Base-by-base conservation (phyloP, 1,140 invertebrate species). In the Cyclargus thomasi region DNA sequence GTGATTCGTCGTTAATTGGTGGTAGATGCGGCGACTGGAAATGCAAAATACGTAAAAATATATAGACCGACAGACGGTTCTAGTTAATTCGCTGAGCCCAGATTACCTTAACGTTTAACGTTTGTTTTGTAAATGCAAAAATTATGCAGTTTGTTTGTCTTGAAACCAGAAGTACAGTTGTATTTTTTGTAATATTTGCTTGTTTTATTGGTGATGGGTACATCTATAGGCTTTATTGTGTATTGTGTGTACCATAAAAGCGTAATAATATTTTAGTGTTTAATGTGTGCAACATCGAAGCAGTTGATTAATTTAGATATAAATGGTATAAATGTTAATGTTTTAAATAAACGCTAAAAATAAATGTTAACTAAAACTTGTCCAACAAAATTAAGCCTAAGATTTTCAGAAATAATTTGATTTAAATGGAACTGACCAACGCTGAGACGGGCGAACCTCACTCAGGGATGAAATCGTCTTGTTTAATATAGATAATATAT, bases 1-100 rank as follows among this genome's bases (percentile, higher is more conserved):
- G 68, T 80, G 84, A 83, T 80, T 86, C 76, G 76, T 86, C 85
- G 80, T 81, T 88, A 88, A 86, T 88, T 88, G 81, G 75, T 73
- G 70, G 75, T 73, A 72, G 77, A 74, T 76, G 77, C 76, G 69
- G 64, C 73, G 69, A 70, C 69, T 77, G 77, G 53, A 76, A 82
- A 82, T 84, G 81, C 78, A 84, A 82, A 79, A 74, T 73, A 67
- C 57, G 67, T 69, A 79, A 85, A 85, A 82, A 77, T 85, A 29
- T 29, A 29, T 0, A 29, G 29, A 29, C 29, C 29, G 29, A 29
- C 29, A 7, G 77, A 80, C 81, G 79, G 79, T 82, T 79, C 76
- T 74, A 74, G 83, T 81, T 79, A 79, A 78, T 29, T 29, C 5
- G 77, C 75, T 66, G 74, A 73, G 72, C 29, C 29, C 29, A 29